Percentiles rank a stretch among this genome's conserved stretches.
phyloP scores from a whole-genome alignment of 2,797 vertebrate genomes.

The Bovichtus diacanthus region DNA sequence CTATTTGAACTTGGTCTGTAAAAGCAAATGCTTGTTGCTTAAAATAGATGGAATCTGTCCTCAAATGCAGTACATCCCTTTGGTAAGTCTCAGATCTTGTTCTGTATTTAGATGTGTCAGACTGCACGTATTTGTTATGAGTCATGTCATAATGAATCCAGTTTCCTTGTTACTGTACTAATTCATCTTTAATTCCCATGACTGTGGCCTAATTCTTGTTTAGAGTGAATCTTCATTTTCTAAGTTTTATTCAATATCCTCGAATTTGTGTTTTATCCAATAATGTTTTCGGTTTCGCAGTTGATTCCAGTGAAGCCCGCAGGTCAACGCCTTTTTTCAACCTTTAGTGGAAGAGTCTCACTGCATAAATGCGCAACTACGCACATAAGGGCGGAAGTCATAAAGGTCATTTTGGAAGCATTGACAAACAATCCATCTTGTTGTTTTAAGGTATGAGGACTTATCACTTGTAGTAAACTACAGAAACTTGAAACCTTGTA shows the following conservation, averaged over 20 bases:
- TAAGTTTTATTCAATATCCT: neutral
- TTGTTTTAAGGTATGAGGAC: neutral
- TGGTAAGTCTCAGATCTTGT: neutral
- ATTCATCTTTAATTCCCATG: neutral
- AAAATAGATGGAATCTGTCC: slow-evolving; percentile 5
- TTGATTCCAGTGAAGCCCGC: neutral
- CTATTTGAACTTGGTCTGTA: slow-evolving; percentile 9
- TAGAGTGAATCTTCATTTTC: neutral
- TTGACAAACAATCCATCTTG: neutral
- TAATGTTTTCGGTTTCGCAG: neutral
- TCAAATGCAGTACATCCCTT: neutral
- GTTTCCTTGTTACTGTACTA: neutral
- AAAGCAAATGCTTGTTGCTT: slow-evolving; percentile 1
- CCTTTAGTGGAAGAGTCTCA: neutral
- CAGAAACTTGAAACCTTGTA: neutral
- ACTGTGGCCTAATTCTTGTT: neutral
- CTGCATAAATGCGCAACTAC: neutral
- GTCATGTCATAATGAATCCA: neutral
- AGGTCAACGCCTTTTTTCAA: neutral
- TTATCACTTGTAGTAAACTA: neutral
- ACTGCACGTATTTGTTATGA: neutral
- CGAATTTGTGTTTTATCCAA: neutral
- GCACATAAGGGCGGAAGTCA: neutral
- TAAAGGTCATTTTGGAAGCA: neutral
- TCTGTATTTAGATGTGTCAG: neutral